Conservation (phyloP, 2,797 vertebrate species). For the Micromesistius poutassou region DNA sequence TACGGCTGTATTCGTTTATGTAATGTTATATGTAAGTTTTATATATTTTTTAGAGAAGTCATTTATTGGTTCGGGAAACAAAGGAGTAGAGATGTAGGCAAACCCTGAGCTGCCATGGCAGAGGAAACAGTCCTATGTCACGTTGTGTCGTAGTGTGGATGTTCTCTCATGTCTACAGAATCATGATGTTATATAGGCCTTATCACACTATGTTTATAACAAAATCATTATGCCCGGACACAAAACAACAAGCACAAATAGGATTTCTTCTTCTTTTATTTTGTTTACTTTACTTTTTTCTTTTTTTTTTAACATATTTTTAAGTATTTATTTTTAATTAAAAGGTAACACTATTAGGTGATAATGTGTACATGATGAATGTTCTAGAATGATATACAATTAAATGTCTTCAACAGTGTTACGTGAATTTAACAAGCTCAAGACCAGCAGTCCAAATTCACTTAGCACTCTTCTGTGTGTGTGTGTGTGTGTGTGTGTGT, state of each 20-base stretch:
- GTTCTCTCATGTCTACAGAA: not conserved
- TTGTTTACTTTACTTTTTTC: not conserved
- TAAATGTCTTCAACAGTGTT: not conserved
- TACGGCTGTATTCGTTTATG: conserved; percentile 23
- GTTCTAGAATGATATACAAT: not conserved
- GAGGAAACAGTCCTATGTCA: not conserved
- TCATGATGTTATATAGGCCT: not conserved
- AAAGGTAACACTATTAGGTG: too few species aligned
- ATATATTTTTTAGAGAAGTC: conserved; percentile 29
- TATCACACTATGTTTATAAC: not conserved
- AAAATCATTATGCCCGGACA: not conserved
- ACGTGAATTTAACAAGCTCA: not conserved
- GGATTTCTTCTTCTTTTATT: not conserved
- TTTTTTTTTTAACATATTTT: not conserved
- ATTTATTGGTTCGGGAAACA: conserved; percentile 33
- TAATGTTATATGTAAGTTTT: too few species aligned
- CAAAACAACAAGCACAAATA: too few species aligned
- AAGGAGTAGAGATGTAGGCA: conserved; percentile 30
- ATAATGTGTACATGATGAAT: not conserved
- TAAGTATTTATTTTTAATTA: too few species aligned
- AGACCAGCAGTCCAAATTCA: not conserved
- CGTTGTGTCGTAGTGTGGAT: not conserved
- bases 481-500: conserved; percentile 8
- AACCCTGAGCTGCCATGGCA: not conserved
- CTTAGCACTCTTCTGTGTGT: not conserved